Conservation (phyloP, 2,113 vertebrate species). For the Papio anubis region DNA sequence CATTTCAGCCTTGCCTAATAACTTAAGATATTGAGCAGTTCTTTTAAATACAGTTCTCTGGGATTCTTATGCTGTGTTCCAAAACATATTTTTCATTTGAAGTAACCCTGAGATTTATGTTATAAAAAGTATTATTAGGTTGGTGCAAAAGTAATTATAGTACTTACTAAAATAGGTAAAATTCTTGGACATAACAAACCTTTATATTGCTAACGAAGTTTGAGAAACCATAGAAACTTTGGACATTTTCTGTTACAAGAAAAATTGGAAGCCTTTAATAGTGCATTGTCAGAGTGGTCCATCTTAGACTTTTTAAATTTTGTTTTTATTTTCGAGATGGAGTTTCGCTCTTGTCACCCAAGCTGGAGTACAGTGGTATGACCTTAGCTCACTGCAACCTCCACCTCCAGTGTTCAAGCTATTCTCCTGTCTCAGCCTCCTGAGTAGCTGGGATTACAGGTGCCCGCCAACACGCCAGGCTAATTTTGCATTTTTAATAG, state of each 20-base stretch:
- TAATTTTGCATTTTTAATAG: too few relatives aligned
- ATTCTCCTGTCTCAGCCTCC: too few relatives aligned
- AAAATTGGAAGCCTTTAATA: not conserved
- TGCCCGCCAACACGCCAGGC: too few relatives aligned
- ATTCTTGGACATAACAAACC: not conserved
- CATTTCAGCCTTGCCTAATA: slow-evolving; percentile 5
- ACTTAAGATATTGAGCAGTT: not conserved
- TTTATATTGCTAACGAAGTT: not conserved
- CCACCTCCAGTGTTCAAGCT: too few relatives aligned
- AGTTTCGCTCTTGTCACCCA: too few relatives aligned
- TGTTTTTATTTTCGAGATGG: too few relatives aligned
- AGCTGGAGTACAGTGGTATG: too few relatives aligned
- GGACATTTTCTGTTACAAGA: not conserved
- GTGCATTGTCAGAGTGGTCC: not conserved
- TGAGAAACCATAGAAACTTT: not conserved
- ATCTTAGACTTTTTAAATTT: not conserved
- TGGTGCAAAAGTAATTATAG: not conserved
- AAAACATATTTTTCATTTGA: slow-evolving; percentile 21
- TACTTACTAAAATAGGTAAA: not conserved
- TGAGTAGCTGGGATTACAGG: too few relatives aligned
- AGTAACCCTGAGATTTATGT: not conserved
- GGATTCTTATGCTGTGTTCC: not conserved
- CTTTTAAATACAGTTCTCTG: not conserved
- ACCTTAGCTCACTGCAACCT: too few relatives aligned
- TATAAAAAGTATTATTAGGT: not conserved